Conservation (phyloP, 2,888 invertebrate genomes). For the Leptopilina drosophilae region DNA sequence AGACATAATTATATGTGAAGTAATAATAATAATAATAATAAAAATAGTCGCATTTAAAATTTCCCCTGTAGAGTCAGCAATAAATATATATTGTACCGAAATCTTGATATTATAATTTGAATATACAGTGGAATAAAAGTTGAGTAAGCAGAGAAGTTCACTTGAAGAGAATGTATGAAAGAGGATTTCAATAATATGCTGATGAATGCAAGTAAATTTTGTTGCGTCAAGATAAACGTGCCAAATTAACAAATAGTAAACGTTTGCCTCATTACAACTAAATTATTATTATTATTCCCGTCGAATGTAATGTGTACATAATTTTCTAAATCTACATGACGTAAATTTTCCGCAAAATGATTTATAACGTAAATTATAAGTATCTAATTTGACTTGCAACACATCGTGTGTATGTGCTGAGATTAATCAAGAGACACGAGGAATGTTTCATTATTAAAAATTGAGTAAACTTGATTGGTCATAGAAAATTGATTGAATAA, state of each 20-base stretch:
- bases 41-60: background rate
- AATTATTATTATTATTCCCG: constrained; percentile 12
- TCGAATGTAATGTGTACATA: background rate
- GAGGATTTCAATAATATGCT: constrained; percentile 1
- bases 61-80: background rate
- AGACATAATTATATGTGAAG: background rate
- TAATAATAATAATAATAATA: background rate
- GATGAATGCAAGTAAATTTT: constrained; percentile 29
- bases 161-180: constrained; percentile 31
- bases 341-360: constrained; percentile 24
- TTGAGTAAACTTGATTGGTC: constrained; percentile 27
- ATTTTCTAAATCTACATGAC: constrained; percentile 16
- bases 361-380: constrained; percentile 1
- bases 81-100: background rate
- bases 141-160: constrained; percentile 8
- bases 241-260: constrained; percentile 27
- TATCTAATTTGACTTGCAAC: constrained; percentile 23
- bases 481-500: constrained; percentile 22
- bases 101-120: background rate
- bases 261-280: constrained; percentile 19
- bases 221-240: constrained; percentile 24
- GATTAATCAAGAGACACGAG: constrained; percentile 18
- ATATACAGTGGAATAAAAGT: background rate
- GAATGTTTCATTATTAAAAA: constrained; percentile 22
- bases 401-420: background rate